Evolutionary conservation across 2,797 vertebrate genomes (phyloP), one percentile per base, ranked within the genome.

Genomic region (Babyrousa celebensis): DNA sequence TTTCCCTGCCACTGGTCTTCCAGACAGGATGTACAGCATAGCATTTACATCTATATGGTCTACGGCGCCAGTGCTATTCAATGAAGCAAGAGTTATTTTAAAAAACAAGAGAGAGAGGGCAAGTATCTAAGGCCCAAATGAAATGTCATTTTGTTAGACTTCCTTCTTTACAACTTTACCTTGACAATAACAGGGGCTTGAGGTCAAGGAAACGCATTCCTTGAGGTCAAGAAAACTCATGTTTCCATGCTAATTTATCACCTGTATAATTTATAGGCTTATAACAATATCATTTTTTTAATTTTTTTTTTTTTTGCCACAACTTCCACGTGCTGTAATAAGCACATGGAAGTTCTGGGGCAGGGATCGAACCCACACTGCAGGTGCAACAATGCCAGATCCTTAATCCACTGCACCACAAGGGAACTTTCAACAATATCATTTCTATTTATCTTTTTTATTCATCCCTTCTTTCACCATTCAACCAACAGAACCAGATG

Each of bases 141-240:
- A 23, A 89, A 93, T 54, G 27, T 60, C 62, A 74, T 62, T 94
- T 91, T 83, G 62, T 94, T 82, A 71, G 36, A 86, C 36, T 79
- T 74, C n/a, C 67, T 91, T 95, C 88, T 84, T 75, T 11, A 74
- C 36, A 70, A 78, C 29, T 75, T 79, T 54, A 32, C 36, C 84
- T 40, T 62, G 67, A 85, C 68, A 74, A 18, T 62, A 91, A 56
- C n/a, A 65, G 29, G 21, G 72, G 12, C 58, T 54, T 32, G 5
- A 78, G 75, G 32, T 56, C 92, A 97, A 93, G 74, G 72, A 94
- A 93, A 91, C 12, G 56, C 75, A 84, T 88, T 88, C 36, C 58
- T 54, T 32, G 5, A 78, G 75, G 32, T 56, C 92, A 97, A 93
- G 74, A 68, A 94, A 93, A 91, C 12, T 88, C 58, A 8, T 9